Evolutionary conservation across 2,888 invertebrate genomes (phyloP), one percentile per base, ranked within the genome.

Genomic region (Diploptera punctata): DNA sequence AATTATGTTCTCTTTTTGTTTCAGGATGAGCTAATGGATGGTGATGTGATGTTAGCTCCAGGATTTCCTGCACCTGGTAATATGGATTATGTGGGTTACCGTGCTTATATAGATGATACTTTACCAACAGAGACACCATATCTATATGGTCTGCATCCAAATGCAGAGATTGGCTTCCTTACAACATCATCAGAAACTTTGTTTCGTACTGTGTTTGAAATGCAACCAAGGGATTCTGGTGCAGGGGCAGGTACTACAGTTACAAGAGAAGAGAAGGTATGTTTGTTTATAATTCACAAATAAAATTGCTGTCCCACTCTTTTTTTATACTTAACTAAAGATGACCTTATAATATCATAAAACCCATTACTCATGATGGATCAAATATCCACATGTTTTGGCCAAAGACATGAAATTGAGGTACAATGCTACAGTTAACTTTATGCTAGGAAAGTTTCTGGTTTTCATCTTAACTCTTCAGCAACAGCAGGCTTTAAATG

Each of bases 81-180:
- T 81, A 89, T 91, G 0, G 97, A 97, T 83, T 97, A 95, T 81
- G 84, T 84, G 10, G 92, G 93, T 1, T 98, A 97, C 83, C 97
- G 97, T 80, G 82, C 86, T 68, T 97, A 97, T 82, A 91, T 98
- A 57, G 96, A 97, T 79, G 93, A 95, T 76, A 88, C 86, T 78
- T 83, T 98, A 29, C 97, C 97, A 0, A 86, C 91, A 0, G 97
- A 98, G 83, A 94, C 94, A 67, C 97, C 98, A 0, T 89, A 92
- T 78, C 85, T 98, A 18, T 98, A 98, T 79, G 97, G 97, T 0
- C 85, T 98, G 21, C 97, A 98, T 84, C 93, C 96, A 0, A 98
- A 98, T 81, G 96, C 98, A 0, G 97, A 98, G 84, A 97, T 98
- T 74, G 97, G 97, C 60, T 96, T 97, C 80, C 84, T 98, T 68